A percentile compares a stretch with the other conserved stretches of the same genome.
Evolutionary conservation across 2,113 vertebrate species (phyloP).

Genomic region (Albula goreensis): DNA sequence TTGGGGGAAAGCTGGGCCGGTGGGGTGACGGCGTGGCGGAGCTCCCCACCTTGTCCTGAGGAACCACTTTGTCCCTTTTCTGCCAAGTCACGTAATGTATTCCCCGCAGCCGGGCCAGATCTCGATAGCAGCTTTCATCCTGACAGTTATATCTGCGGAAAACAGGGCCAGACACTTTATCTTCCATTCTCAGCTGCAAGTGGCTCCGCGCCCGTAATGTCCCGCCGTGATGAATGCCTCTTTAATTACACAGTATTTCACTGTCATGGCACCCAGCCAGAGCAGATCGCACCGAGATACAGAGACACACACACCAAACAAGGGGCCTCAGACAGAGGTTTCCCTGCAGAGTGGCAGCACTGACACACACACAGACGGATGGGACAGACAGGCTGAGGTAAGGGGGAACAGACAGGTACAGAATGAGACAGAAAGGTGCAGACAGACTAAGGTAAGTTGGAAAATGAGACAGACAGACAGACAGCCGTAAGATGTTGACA

Average conservation of each 20-base stretch:
- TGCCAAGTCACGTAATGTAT: conserved; percentile 90
- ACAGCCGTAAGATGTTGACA: not conserved
- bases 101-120: conserved; percentile 91
- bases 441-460: not conserved
- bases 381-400: not conserved
- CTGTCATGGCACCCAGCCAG: conserved; percentile 38
- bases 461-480: not conserved
- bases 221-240: conserved; percentile 57
- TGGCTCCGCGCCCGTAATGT: conserved; percentile 28
- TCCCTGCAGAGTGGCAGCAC: not conserved
- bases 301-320: not conserved
- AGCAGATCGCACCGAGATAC: not conserved
- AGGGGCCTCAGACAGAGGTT: not conserved
- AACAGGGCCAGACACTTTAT: conserved; percentile 56
- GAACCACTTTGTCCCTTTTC: conserved; percentile 85
- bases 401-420: not conserved
- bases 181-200: conserved; percentile 26
- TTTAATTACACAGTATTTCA: conserved; percentile 65
- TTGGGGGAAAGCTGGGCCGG: conserved; percentile 27
- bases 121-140: conserved; percentile 92
- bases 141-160: conserved; percentile 90
- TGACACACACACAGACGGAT: not conserved
- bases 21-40: conserved; percentile 25
- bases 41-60: conserved; percentile 87
- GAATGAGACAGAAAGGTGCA: too few relatives aligned